Evolutionary conservation across 2,113 vertebrate species (phyloP).

Genomic region (Cottus gobio): DNA sequence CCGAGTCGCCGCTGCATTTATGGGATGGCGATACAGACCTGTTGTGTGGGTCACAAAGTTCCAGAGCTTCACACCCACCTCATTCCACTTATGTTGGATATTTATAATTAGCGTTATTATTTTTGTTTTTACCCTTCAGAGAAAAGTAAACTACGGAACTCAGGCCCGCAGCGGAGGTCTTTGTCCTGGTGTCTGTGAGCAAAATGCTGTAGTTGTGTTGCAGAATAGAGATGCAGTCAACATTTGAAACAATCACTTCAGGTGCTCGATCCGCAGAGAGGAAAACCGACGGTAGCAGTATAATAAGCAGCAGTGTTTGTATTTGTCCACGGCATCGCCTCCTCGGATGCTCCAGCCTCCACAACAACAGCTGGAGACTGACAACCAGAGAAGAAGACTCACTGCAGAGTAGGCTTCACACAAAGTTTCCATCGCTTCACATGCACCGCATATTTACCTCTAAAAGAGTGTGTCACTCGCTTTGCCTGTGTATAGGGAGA

Average conservation of each 20-base stretch:
- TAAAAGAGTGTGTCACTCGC: background rate
- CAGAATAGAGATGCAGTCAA: background rate
- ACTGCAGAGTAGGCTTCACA: background rate
- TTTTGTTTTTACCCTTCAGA: background rate
- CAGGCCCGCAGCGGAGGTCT: background rate
- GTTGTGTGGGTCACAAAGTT: background rate
- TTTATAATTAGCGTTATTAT: background rate
- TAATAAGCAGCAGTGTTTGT: background rate
- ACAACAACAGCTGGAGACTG: constrained; percentile 5
- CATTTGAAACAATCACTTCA: background rate
- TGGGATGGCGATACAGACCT: background rate
- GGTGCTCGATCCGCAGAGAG: background rate
- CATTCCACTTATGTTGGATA: background rate
- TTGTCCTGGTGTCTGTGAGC: background rate
- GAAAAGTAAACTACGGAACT: background rate
- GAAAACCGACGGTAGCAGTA: background rate
- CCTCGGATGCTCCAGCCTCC: background rate
- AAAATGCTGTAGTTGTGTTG: background rate
- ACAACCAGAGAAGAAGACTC: background rate
- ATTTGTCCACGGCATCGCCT: background rate
- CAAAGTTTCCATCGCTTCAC: background rate
- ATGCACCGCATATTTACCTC: background rate
- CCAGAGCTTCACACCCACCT: background rate
- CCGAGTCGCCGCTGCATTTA: background rate
- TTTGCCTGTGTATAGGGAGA: background rate